These are phyloP conservation scores for Engystomops pustulosus DNA, from an alignment of 2,113 vertebrate genomes.

Conservation along the genomic window DNA sequence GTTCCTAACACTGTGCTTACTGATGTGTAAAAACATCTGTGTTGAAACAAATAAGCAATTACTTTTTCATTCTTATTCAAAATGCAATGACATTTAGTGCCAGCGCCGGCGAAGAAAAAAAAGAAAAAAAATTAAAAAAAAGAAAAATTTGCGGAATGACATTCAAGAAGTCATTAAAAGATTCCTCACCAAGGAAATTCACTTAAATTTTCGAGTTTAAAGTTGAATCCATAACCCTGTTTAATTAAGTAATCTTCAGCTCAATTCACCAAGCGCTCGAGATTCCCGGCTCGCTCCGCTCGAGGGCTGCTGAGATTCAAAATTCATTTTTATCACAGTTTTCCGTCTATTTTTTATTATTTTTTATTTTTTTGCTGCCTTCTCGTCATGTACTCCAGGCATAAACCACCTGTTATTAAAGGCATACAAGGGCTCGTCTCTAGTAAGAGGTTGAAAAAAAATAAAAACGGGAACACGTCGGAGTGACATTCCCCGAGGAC, in stretches of 20 bases:
- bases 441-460: slow-evolving; percentile 68
- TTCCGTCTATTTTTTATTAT: slow-evolving; percentile 66
- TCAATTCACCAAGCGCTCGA: slow-evolving; percentile 69
- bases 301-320: slow-evolving; percentile 64
- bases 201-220: slow-evolving; percentile 70
- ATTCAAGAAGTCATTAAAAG: slow-evolving; percentile 65
- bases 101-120: slow-evolving; percentile 47
- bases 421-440: slow-evolving; percentile 67
- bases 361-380: slow-evolving; percentile 52
- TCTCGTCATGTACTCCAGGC: slow-evolving; percentile 65
- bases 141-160: slow-evolving; percentile 61
- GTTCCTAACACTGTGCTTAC: slow-evolving; percentile 44
- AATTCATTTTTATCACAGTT: slow-evolving; percentile 71
- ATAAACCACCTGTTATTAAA: slow-evolving; percentile 69
- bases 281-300: slow-evolving; percentile 68
- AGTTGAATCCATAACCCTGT: slow-evolving; percentile 68
- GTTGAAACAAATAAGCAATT: slow-evolving; percentile 65
- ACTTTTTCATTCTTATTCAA: slow-evolving; percentile 62
- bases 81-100: slow-evolving; percentile 63
- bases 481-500: slow-evolving; percentile 72
- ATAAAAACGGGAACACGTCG: slow-evolving; percentile 63
- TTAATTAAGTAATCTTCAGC: slow-evolving; percentile 74
- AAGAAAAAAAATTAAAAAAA: slow-evolving; percentile 44
- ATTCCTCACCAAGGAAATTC: slow-evolving; percentile 65
- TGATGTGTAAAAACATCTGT: slow-evolving; percentile 58